Conservation (phyloP, 2,888 invertebrate species). For the Smittia sp. region DNA sequence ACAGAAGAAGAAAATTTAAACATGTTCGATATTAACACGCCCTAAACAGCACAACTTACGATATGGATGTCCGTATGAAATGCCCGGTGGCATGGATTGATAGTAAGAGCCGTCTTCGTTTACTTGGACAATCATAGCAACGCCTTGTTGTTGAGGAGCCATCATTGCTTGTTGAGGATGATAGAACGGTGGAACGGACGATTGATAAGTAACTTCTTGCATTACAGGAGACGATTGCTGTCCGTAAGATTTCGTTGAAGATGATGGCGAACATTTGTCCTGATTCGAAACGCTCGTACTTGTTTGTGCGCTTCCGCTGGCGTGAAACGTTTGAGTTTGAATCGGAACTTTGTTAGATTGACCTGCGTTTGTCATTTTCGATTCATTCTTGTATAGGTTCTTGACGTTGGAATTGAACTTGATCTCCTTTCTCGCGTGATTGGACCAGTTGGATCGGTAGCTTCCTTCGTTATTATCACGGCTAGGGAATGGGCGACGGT, state of each 20-base stretch:
- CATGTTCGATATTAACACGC: no score
- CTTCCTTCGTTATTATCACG: background rate
- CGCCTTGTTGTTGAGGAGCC: background rate
- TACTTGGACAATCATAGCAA: background rate
- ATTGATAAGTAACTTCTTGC: no score
- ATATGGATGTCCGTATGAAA: background rate
- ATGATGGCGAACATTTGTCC: background rate
- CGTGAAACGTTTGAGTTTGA: background rate
- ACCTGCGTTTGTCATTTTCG: background rate
- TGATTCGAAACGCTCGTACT: no score
- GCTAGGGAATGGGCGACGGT: constrained; percentile 24
- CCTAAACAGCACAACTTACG: background rate
- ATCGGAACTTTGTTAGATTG: background rate
- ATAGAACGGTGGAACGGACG: background rate
- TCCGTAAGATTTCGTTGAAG: background rate
- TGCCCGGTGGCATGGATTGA: background rate
- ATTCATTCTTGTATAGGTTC: constrained; percentile 24
- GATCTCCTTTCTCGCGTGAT: constrained; percentile 23
- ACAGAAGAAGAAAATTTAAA: no score
- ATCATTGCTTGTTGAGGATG: background rate
- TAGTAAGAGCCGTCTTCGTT: background rate
- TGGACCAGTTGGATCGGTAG: background rate
- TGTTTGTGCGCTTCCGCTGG: background rate
- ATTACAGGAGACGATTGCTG: background rate
- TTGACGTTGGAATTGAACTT: constrained; percentile 38